These are phyloP conservation scores for Nasonia longicornis DNA, from an alignment of 1,140 invertebrate genomes.

Conservation along the genomic window DNA sequence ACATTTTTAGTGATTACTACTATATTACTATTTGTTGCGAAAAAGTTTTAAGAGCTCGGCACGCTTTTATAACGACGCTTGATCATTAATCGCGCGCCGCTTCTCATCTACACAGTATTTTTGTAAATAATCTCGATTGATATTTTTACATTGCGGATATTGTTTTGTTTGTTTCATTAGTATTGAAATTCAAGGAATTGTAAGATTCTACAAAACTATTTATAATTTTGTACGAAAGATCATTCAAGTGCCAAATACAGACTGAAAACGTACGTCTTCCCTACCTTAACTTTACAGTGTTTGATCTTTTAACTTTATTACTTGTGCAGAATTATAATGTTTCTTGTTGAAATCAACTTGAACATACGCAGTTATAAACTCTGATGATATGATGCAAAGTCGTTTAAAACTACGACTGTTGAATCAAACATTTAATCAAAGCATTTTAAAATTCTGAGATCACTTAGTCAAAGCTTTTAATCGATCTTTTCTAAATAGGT, in stretches of 20 bases:
- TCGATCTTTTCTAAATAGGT: slow-evolving; percentile 25
- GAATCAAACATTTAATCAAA: slow-evolving; percentile 36
- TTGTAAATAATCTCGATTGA: neutral
- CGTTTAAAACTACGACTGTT: slow-evolving; percentile 17
- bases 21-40: slow-evolving; percentile 2
- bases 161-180: neutral
- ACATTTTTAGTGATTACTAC: neutral
- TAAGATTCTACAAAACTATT: slow-evolving; percentile 5
- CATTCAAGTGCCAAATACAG: slow-evolving; percentile 17
- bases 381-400: slow-evolving; percentile 23
- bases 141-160: slow-evolving; percentile 5
- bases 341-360: neutral
- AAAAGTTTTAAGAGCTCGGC: slow-evolving; percentile 16
- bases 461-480: slow-evolving; percentile 37
- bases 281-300: slow-evolving; percentile 11
- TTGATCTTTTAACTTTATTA: slow-evolving; percentile 30
- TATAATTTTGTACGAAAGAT: slow-evolving; percentile 19
- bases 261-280: slow-evolving; percentile 2
- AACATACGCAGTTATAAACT: slow-evolving; percentile 13
- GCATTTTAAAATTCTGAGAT: slow-evolving; percentile 34
- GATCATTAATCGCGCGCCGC: slow-evolving; percentile 22
- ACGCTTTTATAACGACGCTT: slow-evolving; percentile 6
- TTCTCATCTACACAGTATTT: neutral
- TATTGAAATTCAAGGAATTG: slow-evolving; percentile 27
- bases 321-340: slow-evolving; percentile 11